Evolutionary conservation across 2,888 invertebrate species (phyloP).

Genomic region (Leptogaster cylindrica): DNA sequence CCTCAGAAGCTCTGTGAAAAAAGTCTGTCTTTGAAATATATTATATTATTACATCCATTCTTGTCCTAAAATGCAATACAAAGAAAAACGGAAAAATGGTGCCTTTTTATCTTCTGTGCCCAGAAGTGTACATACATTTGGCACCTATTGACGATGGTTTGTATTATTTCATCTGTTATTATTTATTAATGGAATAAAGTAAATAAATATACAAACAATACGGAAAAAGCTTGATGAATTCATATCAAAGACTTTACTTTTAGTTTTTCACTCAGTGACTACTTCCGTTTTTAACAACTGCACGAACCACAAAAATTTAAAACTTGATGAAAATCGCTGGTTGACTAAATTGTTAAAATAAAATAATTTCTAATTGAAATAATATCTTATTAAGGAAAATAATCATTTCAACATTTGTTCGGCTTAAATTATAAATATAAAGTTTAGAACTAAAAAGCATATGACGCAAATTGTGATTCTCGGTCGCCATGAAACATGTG

Average conservation of each 20-base stretch:
- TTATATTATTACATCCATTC: conserved; percentile 98
- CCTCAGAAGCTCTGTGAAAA: conserved; percentile 69
- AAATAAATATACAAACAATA: conserved; percentile 62
- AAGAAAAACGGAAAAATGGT: conserved; percentile 83
- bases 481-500: too few relatives aligned
- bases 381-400: too few relatives aligned
- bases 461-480: too few relatives aligned
- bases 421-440: too few relatives aligned
- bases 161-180: conserved; percentile 65
- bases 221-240: conserved; percentile 70
- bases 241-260: conserved; percentile 79
- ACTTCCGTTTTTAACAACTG: too few relatives aligned
- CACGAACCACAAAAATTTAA: too few relatives aligned
- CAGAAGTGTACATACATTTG: conserved; percentile 90
- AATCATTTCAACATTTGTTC: too few relatives aligned
- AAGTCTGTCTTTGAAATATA: conserved; percentile 81
- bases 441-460: too few relatives aligned
- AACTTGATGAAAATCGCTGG: too few relatives aligned
- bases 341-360: too few relatives aligned
- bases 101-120: conserved; percentile 92
- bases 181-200: background rate
- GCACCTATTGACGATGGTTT: conserved; percentile 63
- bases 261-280: too few relatives aligned
- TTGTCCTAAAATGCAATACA: conserved; percentile 98
- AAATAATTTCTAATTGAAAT: too few relatives aligned